These are phyloP conservation scores for Pachymerium ferrugineum DNA, from an alignment of 2,888 invertebrate genomes.

Conservation along the genomic window DNA sequence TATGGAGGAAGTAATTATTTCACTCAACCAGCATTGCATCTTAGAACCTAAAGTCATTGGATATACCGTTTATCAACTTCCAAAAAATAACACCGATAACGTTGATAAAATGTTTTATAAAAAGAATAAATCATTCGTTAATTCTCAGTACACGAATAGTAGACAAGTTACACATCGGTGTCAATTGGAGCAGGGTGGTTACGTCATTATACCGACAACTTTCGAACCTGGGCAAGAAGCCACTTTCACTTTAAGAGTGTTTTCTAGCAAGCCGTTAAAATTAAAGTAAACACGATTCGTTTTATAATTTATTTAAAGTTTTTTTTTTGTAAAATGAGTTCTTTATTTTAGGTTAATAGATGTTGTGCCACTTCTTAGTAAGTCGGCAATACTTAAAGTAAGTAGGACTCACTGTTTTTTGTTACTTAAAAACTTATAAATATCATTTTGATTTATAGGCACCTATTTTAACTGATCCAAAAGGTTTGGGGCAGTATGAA, in stretches of 20 bases:
- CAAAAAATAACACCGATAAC: constrained; percentile 64
- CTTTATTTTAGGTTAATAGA: constrained; percentile 52
- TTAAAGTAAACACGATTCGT: constrained; percentile 58
- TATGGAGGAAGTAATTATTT: constrained; percentile 74
- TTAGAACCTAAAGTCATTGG: constrained; percentile 91
- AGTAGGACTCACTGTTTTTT: constrained; percentile 26
- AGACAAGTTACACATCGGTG: constrained; percentile 72
- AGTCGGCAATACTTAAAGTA: constrained; percentile 66
- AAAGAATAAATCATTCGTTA: constrained; percentile 75
- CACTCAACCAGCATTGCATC: constrained; percentile 80
- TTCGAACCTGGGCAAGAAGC: constrained; percentile 87
- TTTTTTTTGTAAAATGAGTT: neutral
- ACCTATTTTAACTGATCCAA: constrained; percentile 58
- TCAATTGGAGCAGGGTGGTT: constrained; percentile 71
- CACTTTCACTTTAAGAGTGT: constrained; percentile 75
- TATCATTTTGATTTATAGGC: constrained; percentile 48
- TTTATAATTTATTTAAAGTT: neutral
- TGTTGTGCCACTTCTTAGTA: constrained; percentile 61
- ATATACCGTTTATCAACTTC: constrained; percentile 58
- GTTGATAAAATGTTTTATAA: constrained; percentile 75
- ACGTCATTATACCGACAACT: constrained; percentile 80
- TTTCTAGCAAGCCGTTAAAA: constrained; percentile 69
- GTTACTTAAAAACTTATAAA: neutral
- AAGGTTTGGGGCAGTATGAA: constrained; percentile 77
- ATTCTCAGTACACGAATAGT: constrained; percentile 87